Evolutionary conservation across 2,113 vertebrate genomes (phyloP), one percentile per base, ranked within the genome.

Genomic region (Gallinago paraguaiae): DNA sequence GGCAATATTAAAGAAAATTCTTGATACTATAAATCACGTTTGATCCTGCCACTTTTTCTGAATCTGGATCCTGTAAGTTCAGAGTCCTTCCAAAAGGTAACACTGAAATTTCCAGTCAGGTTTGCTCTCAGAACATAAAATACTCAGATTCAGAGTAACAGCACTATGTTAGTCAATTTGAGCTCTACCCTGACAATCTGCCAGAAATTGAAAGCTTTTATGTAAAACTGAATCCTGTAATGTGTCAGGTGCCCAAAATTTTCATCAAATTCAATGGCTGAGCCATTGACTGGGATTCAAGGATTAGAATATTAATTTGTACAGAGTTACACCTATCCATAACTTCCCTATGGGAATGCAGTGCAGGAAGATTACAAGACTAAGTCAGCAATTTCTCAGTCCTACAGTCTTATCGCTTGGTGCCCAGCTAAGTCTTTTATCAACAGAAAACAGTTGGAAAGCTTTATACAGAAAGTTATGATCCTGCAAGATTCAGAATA

Each of bases 401-500:
- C 56, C 72, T 78, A 33, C 71, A 70, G 68, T 31, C 83, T 91
- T 95, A 92, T 89, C 89, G 84, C 46, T 24, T 70, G 51, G 81
- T 95, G 64, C 81, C 89, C 93, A 92, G 89, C 72, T 94, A 89
- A 94, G 93, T 54, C 86, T 90, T 93, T 95, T 96, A 96, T 96
- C 96, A 92, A 65, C 60, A 86, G 50, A 88, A 92, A 93, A 69
- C 93, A 96, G 89, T 17, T 86, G 89, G 91, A 81, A 86, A 88
- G 86, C 83, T 83, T 91, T 53, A 45, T 23, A 95, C 54, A 74
- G 77, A 91, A 96, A 95, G 45, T 81, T 95, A 86, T 23, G 86
- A 96, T 86, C 93, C 91, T 93, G 91, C 64, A 92, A 92, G 93
- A 96, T 86, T 69, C 76, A 88, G 80, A 86, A 77, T 74, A 77